phyloP scores from a whole-genome alignment of 2,888 invertebrate genomes.

The Galerucella calmariensis region DNA sequence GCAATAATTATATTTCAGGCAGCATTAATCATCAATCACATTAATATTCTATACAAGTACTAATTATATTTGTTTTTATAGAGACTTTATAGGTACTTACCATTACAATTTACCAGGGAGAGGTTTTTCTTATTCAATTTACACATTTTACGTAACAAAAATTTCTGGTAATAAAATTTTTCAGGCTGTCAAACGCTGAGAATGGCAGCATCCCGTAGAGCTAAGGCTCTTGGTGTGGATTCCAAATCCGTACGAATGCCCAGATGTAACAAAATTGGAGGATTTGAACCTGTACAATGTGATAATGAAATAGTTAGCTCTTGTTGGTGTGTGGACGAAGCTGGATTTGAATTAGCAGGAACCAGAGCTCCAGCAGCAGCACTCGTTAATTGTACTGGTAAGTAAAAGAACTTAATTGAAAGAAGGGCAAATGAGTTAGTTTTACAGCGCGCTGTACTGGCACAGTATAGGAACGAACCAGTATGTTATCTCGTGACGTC shows the following conservation, averaged over 20 bases:
- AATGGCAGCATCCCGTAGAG: slow-evolving; percentile 71
- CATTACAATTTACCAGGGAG: no score
- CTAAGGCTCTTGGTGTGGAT: slow-evolving; percentile 69
- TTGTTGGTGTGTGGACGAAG: slow-evolving; percentile 87
- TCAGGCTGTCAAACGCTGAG: slow-evolving; percentile 76
- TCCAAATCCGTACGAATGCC: slow-evolving; percentile 71
- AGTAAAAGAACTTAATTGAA: slow-evolving; percentile 37
- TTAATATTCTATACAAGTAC: slow-evolving; percentile 3
- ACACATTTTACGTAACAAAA: background rate
- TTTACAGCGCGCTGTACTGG: no score
- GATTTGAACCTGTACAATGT: slow-evolving; percentile 84
- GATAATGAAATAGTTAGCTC: slow-evolving; percentile 76
- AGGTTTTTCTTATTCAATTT: no score
- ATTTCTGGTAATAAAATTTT: slow-evolving; percentile 27
- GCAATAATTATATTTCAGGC: background rate
- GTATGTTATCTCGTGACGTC: no score
- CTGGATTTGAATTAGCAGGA: slow-evolving; percentile 82
- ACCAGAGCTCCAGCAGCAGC: slow-evolving; percentile 75
- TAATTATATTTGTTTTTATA: background rate
- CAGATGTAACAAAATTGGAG: slow-evolving; percentile 76
- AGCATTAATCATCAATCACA: slow-evolving; percentile 2
- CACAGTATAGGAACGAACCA: no score
- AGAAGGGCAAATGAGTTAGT: no score
- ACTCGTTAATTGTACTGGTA: slow-evolving; percentile 76
- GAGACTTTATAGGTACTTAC: no score